Evolutionary conservation across 2,888 invertebrate genomes (phyloP), one percentile per base, ranked within the genome.

Genomic region (Plusia festucae): DNA sequence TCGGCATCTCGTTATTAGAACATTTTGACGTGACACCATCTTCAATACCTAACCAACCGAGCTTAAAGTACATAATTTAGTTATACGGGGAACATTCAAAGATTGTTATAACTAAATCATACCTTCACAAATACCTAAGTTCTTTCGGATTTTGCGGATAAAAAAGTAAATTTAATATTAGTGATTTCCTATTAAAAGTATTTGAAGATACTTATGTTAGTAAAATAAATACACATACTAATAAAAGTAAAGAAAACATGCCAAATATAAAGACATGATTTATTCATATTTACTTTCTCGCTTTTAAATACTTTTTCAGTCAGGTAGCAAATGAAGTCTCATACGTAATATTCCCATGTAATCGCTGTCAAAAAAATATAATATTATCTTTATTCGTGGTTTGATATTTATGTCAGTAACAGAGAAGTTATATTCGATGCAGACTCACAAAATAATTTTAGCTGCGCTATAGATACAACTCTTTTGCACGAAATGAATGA

Each of bases 1-100:
- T 34, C 20, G 80, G 80, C 51, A 80, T 82, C 60, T 69, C 56
- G 40, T 76, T 80, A 81, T 79, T 72, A 66, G 60, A 60, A 46
- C 32, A 57, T 60, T 56, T 61, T 70, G 61, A 70, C 76, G 81
- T 76, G 81, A 73, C 27, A 59, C 44, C 30, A 62, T 77, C 64
- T 68, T 2, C 16, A 51, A 64, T 71, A 65, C 46, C 55, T 65
- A 57, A 54, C 9, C 32, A 1, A 16, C 52, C 52, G n/a, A 52
- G 57, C 34, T 65, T 70, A 58, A 52, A 64, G 40, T 65, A 55
- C 16, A n/a, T 46, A 74, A 60, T 53, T 15, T 4, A 0, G 34
- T 57, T 57, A 44, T 57, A 63, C 58, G 32, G 22, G 22, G 18
- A n/a, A 6, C 20, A 22, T n/a, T 55, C 46, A 34, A n/a, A 40